Conservation (phyloP, 2,888 invertebrate species). For the Orthosia gothica region DNA sequence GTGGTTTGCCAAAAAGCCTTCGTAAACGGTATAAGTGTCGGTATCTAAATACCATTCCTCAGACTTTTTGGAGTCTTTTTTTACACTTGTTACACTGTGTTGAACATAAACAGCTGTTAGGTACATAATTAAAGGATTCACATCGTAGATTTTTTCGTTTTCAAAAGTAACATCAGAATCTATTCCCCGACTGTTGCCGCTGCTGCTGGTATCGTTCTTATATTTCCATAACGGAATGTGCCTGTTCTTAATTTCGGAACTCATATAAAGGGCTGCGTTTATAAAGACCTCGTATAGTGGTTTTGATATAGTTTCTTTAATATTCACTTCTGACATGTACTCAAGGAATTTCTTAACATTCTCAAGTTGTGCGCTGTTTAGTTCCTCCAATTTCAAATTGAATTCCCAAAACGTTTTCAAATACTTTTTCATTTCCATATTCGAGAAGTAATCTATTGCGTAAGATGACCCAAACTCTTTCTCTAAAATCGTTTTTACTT, state of each 20-base stretch:
- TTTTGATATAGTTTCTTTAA: not conserved
- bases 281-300: not conserved
- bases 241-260: not conserved
- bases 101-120: conserved; percentile 50
- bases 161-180: not conserved
- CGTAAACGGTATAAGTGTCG: conserved; percentile 45
- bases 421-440: conserved; percentile 35
- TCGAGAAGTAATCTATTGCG: conserved; percentile 35
- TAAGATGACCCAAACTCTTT: conserved; percentile 41
- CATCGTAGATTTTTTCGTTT: not conserved
- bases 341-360: conserved; percentile 30
- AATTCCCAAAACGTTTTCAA: conserved; percentile 41
- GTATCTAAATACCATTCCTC: conserved; percentile 38
- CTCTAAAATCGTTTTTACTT: conserved; percentile 38
- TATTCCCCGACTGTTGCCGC: not conserved
- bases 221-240: conserved; percentile 19
- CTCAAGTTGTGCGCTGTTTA: conserved; percentile 37
- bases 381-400: conserved; percentile 30
- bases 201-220: not conserved
- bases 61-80: not conserved
- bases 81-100: conserved; percentile 38
- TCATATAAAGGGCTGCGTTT: conserved; percentile 3
- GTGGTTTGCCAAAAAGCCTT: conserved; percentile 50
- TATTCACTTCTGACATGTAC: conserved; percentile 6
- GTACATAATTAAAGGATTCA: conserved; percentile 51